Conservation (phyloP, 2,888 invertebrate genomes). For the Cremastinae sp. region DNA sequence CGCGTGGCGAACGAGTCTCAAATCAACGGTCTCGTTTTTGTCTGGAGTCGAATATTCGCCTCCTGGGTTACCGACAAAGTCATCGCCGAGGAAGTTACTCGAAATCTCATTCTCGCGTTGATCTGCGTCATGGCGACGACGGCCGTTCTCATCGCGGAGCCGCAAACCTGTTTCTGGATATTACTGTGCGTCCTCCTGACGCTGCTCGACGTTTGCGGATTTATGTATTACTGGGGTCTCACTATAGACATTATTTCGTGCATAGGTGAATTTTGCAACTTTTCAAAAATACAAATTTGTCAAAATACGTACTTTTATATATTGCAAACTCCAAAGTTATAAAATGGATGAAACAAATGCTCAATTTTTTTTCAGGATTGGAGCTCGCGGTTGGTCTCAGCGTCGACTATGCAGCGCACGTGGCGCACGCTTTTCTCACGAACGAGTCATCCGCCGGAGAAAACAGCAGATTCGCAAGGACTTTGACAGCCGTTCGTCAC, state of each 20-base stretch:
- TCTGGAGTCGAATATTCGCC: slow-evolving; percentile 88
- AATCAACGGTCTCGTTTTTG: slow-evolving; percentile 85
- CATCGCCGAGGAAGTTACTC: slow-evolving; percentile 87
- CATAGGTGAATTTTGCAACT: slow-evolving; percentile 84
- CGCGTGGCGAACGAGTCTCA: slow-evolving; percentile 82
- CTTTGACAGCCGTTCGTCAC: slow-evolving; percentile 85
- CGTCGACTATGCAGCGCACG: slow-evolving; percentile 92
- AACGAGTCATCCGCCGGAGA: slow-evolving; percentile 82
- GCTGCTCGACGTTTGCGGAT: slow-evolving; percentile 88
- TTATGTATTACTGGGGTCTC: slow-evolving; percentile 91
- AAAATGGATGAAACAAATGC: too few species aligned
- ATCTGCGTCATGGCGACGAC: slow-evolving; percentile 91
- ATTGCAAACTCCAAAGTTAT: too few species aligned
- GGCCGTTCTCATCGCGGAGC: slow-evolving; percentile 87
- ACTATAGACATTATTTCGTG: slow-evolving; percentile 92
- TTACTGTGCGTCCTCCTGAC: slow-evolving; percentile 88
- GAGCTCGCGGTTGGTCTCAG: slow-evolving; percentile 91
- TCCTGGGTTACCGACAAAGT: slow-evolving; percentile 91
- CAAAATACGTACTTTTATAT: too few species aligned
- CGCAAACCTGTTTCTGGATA: slow-evolving; percentile 90
- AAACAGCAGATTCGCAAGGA: slow-evolving; percentile 80
- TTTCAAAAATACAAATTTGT: too few species aligned
- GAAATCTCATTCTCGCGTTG: slow-evolving; percentile 89
- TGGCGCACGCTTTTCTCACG: slow-evolving; percentile 90
- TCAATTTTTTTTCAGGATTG: slow-evolving; percentile 77